These are phyloP conservation scores for Alouatta palliata DNA, from an alignment of 2,113 vertebrate species.

Conservation along the genomic window DNA sequence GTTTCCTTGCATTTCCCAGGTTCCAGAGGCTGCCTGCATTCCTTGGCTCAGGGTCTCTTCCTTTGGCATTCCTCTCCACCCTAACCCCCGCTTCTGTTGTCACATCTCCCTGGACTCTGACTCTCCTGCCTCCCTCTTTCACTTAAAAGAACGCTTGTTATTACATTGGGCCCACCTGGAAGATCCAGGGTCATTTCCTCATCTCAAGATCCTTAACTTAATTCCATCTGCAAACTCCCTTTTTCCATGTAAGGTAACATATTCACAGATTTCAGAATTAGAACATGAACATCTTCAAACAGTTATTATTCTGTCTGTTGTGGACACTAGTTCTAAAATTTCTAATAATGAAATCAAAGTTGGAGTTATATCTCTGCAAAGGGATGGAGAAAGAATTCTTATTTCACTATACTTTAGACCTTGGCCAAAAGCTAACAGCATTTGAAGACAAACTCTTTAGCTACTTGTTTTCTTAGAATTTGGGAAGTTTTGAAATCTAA, in stretches of 20 bases:
- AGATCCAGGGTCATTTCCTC: not conserved
- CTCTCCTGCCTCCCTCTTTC: not conserved
- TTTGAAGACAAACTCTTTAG: not conserved
- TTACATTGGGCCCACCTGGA: not conserved
- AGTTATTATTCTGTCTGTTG: not conserved
- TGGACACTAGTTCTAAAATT: slow-evolving; percentile 10
- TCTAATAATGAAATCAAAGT: slow-evolving; percentile 14
- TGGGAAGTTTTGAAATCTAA: not conserved
- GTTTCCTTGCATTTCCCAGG: not conserved
- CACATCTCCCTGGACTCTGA: not conserved
- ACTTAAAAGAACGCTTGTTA: not conserved
- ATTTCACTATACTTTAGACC: slow-evolving; percentile 14
- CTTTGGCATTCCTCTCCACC: not conserved
- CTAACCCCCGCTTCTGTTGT: not conserved
- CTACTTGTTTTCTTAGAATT: slow-evolving; percentile 15
- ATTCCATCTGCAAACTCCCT: slow-evolving; percentile 1
- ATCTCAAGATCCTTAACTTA: not conserved
- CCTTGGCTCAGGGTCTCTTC: not conserved
- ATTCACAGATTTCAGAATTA: slow-evolving; percentile 31
- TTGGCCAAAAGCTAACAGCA: slow-evolving; percentile 38
- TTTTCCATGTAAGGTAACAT: not conserved
- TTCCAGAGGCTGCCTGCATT: not conserved
- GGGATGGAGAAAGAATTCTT: not conserved
- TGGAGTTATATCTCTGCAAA: slow-evolving; percentile 11
- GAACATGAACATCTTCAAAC: not conserved